A percentile compares a stretch with the other conserved stretches of the same genome.
Conservation (phyloP, 2,113 vertebrate genomes). For the Herpailurus yagouaroundi region DNA sequence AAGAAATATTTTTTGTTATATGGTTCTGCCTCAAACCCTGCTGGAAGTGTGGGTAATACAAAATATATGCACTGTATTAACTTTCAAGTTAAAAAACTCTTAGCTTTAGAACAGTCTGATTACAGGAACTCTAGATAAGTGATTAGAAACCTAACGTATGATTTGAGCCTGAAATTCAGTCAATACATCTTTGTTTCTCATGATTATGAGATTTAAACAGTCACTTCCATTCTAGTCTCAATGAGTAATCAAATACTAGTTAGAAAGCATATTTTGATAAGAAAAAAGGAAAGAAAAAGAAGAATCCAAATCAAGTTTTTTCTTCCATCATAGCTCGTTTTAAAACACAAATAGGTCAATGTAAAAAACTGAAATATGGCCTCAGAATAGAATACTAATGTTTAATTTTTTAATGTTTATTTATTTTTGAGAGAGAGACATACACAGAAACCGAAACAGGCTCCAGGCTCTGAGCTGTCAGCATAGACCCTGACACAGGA, state of each 20-base stretch:
- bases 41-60: neutral
- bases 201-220: neutral
- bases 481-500: no score
- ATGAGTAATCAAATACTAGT: neutral
- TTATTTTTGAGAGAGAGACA: no score
- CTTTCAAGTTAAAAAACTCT: neutral
- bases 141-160: neutral
- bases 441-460: no score
- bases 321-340: neutral
- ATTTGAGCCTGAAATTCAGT: neutral
- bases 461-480: no score
- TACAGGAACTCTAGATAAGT: neutral
- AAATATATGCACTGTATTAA: neutral
- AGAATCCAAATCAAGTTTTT: neutral
- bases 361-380: neutral
- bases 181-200: neutral
- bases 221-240: neutral
- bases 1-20: neutral
- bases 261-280: neutral
- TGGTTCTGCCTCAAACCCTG: neutral
- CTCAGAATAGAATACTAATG: constrained; percentile 6
- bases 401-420: no score
- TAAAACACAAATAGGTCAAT: neutral
- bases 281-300: neutral
- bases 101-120: neutral